Conservation (phyloP, 1,140 invertebrate species). For the Diploscapter pachys region DNA sequence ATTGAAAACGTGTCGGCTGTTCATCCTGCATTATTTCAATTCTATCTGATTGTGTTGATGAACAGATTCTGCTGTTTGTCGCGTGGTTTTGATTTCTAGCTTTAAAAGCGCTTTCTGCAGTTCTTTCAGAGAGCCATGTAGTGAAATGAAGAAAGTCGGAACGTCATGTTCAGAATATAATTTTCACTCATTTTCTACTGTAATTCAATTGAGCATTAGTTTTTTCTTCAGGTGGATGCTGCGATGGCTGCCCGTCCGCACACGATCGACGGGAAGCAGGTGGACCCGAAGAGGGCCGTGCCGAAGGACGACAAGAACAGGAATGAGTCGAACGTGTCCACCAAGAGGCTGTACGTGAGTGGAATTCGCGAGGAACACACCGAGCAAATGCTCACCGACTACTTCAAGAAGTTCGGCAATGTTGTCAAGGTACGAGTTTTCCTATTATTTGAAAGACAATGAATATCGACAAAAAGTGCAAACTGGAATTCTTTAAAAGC, state of each 20-base stretch:
- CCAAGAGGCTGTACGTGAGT: conserved; percentile 90
- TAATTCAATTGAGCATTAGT: neutral
- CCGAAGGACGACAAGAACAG: conserved; percentile 77
- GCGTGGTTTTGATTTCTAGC: too few relatives aligned
- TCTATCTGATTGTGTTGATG: too few relatives aligned
- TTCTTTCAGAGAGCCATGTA: too few relatives aligned
- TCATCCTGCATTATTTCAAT: too few relatives aligned
- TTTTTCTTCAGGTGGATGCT: conserved; percentile 75
- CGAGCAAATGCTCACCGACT: conserved; percentile 68
- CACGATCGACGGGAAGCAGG: conserved; percentile 76
- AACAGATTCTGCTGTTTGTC: too few relatives aligned
- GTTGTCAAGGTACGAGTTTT: conserved; percentile 66
- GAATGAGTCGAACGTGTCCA: conserved; percentile 81
- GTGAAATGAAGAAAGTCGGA: too few relatives aligned
- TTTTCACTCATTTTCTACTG: neutral
- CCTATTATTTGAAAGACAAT: too few relatives aligned
- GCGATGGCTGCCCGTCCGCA: conserved; percentile 83
- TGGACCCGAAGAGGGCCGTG: conserved; percentile 93
- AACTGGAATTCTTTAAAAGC: too few relatives aligned
- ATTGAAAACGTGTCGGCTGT: too few relatives aligned
- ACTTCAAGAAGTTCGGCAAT: conserved; percentile 83
- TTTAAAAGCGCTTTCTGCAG: too few relatives aligned
- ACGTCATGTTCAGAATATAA: too few relatives aligned
- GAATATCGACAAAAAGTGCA: too few relatives aligned
- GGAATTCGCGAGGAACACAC: conserved; percentile 68